A percentile compares a stretch with the other conserved stretches of the same genome.
Evolutionary conservation across 1,140 invertebrate genomes (phyloP).

Genomic region (Neelides sp.): DNA sequence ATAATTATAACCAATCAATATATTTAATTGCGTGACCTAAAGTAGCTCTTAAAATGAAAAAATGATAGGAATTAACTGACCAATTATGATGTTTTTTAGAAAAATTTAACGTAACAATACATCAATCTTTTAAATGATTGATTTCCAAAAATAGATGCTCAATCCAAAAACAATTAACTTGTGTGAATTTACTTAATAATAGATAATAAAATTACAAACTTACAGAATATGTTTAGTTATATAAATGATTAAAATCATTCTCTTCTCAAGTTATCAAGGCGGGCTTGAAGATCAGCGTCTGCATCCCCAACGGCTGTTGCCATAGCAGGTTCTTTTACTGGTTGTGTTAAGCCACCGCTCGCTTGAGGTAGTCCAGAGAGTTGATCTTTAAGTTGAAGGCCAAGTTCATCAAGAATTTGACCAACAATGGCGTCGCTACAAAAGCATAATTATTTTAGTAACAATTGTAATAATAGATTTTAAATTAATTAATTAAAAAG

Average conservation of each 20-base stretch:
- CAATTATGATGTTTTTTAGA: no score
- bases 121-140: no score
- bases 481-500: no score
- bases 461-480: background rate
- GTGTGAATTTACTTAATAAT: no score
- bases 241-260: conserved; percentile 48
- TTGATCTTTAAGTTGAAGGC: conserved; percentile 81
- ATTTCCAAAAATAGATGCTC: no score
- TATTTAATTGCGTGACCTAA: no score
- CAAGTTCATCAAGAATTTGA: conserved; percentile 93
- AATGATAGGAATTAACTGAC: no score
- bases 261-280: conserved; percentile 80
- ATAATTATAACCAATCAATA: no score
- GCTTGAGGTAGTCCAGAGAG: conserved; percentile 73
- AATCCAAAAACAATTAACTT: no score
- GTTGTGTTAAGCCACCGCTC: conserved; percentile 37
- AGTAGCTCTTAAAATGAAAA: no score
- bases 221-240: background rate
- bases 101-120: no score
- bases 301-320: conserved; percentile 59
- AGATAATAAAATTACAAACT: no score
- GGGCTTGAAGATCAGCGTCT: conserved; percentile 86
- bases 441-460: conserved; percentile 22
- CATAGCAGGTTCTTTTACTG: conserved; percentile 33
- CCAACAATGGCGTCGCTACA: conserved; percentile 71